Evolutionary conservation across 1,140 invertebrate genomes (phyloP), one percentile per base, ranked within the genome.

Genomic region (Micrasema minimum): DNA sequence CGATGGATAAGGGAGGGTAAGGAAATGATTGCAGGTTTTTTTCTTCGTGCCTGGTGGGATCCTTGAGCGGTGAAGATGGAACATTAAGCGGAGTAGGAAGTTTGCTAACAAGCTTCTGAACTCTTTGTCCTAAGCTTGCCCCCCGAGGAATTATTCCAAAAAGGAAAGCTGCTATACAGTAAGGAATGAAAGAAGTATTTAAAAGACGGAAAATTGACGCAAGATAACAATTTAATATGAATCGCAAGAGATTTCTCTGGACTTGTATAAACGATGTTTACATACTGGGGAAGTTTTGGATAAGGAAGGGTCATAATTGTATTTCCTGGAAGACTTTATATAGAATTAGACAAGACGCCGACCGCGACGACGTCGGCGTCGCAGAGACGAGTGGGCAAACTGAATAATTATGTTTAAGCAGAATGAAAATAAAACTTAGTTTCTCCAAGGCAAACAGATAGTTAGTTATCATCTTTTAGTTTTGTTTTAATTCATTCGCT

Each of bases 61-160:
- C 5, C 14, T 55, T 55, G 23, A 16, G 7, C n/a, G 14, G 23
- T n/a, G 35, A 14, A 26, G 38, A 16, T 61, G 12, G 59, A 38
- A 62, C 65, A 55, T 62, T 61, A 67, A 64, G 57, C 71, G 45
- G 59, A 67, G 71, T 62, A 37, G 57, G 57, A 72, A 72, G 66
- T 72, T 72, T 46, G 66, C 61, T 72, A 72, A 72, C 71, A 72
- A 69, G 71, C 66, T 72, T 65, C 66, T 23, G 31, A 69, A 72
- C 66, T 72, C 71, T 72, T 72, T 72, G 71, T 72, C 45, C 43
- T 46, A 16, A 20, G 26, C 45, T 51, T 23, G 26, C 14, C 64
- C 64, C 64, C 46, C 51, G 51, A 55, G 26, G 51, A n/a, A 55
- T 55, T 55, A 23, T 55, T 55, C 51, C 16, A 12, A 46, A 46